A percentile compares a stretch with the other conserved stretches of the same genome.
phyloP scores from a whole-genome alignment of 2,797 vertebrate species.

The Crypturellus tataupa region DNA sequence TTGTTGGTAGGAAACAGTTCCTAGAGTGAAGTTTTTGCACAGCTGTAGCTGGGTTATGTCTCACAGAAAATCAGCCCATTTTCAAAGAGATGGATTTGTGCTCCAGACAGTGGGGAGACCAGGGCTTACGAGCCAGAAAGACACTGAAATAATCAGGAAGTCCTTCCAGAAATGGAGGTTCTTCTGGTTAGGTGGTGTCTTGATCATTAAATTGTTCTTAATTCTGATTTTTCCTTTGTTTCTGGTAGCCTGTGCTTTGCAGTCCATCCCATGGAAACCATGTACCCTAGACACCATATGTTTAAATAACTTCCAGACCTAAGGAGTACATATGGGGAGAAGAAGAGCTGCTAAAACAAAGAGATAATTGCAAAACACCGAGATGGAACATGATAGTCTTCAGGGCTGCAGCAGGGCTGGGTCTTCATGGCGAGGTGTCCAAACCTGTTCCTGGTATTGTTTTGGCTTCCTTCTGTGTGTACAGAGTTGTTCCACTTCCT shows the following conservation, averaged over 20 bases:
- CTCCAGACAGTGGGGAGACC: neutral
- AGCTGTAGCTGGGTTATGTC: neutral
- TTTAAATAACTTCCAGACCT: neutral
- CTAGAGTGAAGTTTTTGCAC: neutral
- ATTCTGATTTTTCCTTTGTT: neutral
- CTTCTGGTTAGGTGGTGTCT: neutral
- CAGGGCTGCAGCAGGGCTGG: neutral
- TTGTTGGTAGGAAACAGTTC: neutral
- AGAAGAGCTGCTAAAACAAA: neutral
- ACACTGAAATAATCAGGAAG: neutral
- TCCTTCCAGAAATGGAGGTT: neutral
- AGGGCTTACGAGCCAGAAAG: neutral
- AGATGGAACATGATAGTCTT: neutral
- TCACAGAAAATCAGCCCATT: neutral
- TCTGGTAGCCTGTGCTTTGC: neutral
- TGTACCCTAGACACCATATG: neutral
- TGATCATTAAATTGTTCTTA: neutral
- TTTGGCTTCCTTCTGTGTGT: slow-evolving; percentile 31
- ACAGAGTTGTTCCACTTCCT: neutral
- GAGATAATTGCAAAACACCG: neutral
- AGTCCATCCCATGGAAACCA: neutral
- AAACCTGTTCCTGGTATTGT: slow-evolving; percentile 43
- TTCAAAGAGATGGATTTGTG: neutral
- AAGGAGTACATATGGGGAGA: neutral
- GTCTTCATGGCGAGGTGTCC: neutral